Evolutionary conservation across 2,888 invertebrate species (phyloP).

Genomic region (Hydropsyche betteni): DNA sequence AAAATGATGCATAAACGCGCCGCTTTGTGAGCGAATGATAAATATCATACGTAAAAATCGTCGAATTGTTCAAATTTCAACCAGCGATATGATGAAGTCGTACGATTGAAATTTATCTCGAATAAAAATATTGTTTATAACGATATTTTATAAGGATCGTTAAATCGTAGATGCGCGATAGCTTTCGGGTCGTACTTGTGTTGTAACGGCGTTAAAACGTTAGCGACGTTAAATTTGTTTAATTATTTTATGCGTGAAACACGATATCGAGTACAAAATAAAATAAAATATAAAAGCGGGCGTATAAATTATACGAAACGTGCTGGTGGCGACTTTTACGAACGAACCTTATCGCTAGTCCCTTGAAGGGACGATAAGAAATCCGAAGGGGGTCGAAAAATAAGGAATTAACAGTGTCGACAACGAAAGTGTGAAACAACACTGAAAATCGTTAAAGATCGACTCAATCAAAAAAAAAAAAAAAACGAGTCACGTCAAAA

Average conservation of each 20-base stretch:
- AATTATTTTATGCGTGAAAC: conserved; percentile 45
- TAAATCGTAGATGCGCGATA: too few species aligned
- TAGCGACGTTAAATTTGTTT: conserved; percentile 41
- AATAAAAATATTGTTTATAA: conserved; percentile 17
- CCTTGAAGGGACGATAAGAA: conserved; percentile 2
- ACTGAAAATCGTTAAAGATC: neutral
- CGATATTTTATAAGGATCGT: too few species aligned
- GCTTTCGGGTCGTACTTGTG: neutral
- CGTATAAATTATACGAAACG: conserved; percentile 35
- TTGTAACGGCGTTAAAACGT: conserved; percentile 40
- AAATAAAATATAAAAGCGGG: conserved; percentile 6
- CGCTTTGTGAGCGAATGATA: too few species aligned
- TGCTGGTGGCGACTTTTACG: conserved; percentile 5
- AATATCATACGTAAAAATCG: too few species aligned
- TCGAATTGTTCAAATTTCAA: too few species aligned
- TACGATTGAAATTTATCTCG: too few species aligned
- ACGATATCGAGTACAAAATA: conserved; percentile 31
- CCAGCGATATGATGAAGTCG: too few species aligned
- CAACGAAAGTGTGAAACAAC: conserved; percentile 10
- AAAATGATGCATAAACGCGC: too few species aligned
- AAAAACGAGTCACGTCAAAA: neutral
- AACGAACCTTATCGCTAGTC: neutral
- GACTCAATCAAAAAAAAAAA: neutral
- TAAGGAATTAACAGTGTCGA: neutral
- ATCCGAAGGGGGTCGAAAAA: neutral